phyloP scores from a whole-genome alignment of 2,888 invertebrate species.

The Eristalinus aeneus region DNA sequence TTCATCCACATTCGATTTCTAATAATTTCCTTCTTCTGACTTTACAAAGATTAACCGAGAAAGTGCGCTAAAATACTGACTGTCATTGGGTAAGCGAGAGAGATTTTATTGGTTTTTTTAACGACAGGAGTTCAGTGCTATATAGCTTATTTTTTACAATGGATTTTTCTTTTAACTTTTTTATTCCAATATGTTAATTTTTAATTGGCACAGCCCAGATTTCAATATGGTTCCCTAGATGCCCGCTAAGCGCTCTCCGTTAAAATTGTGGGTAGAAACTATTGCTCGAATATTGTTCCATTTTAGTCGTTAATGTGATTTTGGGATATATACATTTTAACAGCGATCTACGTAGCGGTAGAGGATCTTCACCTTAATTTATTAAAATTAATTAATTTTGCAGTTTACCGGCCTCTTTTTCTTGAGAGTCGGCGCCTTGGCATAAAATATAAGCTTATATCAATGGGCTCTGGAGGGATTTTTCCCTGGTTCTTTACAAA shows the following conservation, averaged over 20 bases:
- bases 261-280: neutral
- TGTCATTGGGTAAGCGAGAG: no score
- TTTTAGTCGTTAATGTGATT: no score
- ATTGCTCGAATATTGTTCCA: no score
- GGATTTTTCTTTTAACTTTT: neutral
- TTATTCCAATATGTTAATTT: neutral
- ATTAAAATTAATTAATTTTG: neutral
- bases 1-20: no score
- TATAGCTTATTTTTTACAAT: neutral
- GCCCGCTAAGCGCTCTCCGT: constrained; percentile 1
- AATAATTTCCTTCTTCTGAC: no score
- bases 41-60: no score
- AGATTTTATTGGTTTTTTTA: no score
- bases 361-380: neutral
- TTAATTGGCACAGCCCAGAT: neutral
- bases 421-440: neutral
- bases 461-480: neutral
- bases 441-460: no score
- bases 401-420: neutral
- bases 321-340: no score
- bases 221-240: neutral
- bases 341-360: constrained; percentile 1
- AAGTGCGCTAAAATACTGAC: no score
- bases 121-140: neutral
- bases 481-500: neutral